Conservation (phyloP, 2,797 vertebrate genomes). For the Ctenosaura bakeri region DNA sequence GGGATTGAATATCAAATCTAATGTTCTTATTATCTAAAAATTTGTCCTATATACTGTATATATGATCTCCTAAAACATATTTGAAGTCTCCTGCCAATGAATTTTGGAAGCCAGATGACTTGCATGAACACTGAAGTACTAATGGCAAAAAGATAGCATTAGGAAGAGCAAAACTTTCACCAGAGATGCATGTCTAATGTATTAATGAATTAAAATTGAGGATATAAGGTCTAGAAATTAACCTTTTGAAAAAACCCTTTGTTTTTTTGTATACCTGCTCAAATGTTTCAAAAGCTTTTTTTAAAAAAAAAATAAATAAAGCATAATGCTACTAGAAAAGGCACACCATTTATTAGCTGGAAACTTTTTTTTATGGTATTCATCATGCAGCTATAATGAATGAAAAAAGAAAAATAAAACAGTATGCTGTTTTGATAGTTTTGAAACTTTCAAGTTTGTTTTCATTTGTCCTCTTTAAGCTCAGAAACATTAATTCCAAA, state of each 20-base stretch:
- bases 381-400: neutral
- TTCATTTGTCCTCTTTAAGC: slow-evolving; percentile 9
- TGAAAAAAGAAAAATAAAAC: slow-evolving; percentile 12
- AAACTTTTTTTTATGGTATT: neutral
- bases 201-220: slow-evolving; percentile 4
- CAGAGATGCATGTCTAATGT: slow-evolving; percentile 29
- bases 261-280: neutral
- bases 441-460: neutral
- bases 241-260: neutral
- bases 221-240: slow-evolving; percentile 15
- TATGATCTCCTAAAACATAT: neutral
- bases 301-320: too few relatives aligned
- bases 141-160: neutral
- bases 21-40: neutral
- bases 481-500: neutral
- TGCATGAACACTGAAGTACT: neutral
- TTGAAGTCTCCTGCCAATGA: neutral
- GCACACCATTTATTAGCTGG: neutral
- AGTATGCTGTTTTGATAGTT: slow-evolving; percentile 8
- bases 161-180: neutral
- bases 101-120: neutral
- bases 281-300: neutral
- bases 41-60: neutral
- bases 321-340: neutral
- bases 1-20: neutral